Evolutionary conservation across 2,797 vertebrate genomes (phyloP).

Genomic region (Synaphobranchus kaupii): DNA sequence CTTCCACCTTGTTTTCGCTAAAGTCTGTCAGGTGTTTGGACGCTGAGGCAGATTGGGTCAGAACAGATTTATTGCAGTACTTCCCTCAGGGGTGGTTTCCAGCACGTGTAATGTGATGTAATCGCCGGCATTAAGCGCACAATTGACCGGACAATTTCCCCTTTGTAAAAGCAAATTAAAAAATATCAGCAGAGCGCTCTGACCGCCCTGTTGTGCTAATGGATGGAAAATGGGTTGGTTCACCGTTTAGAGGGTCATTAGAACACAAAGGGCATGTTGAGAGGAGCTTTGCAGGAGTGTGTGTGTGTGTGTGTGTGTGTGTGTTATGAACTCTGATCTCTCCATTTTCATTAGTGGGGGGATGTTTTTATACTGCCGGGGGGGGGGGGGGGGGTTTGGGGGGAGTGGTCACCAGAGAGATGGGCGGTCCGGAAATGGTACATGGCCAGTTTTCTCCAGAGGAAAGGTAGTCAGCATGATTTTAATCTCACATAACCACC

Average conservation of each 20-base stretch:
- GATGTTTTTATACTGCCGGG: background rate
- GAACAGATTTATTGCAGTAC: background rate
- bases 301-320: background rate
- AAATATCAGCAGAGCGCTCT: constrained; percentile 50
- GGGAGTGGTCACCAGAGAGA: background rate
- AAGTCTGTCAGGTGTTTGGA: constrained; percentile 56
- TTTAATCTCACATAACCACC: background rate
- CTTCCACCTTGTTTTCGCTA: constrained; percentile 34
- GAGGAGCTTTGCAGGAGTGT: background rate
- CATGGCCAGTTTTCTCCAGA: background rate
- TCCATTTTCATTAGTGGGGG: background rate
- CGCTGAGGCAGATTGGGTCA: constrained; percentile 27
- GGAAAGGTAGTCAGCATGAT: background rate
- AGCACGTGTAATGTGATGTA: constrained; percentile 71
- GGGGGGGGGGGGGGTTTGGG: background rate
- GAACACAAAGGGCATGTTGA: constrained; percentile 47
- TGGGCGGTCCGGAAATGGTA: background rate
- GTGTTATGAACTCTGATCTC: constrained; percentile 14
- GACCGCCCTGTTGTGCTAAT: constrained; percentile 51
- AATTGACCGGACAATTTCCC: constrained; percentile 53
- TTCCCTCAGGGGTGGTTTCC: constrained; percentile 42
- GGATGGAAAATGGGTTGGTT: constrained; percentile 63
- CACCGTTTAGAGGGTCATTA: constrained; percentile 57
- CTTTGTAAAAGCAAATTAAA: constrained; percentile 66
- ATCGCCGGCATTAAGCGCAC: constrained; percentile 65